These are phyloP conservation scores for Megaceryle alcyon DNA, from an alignment of 2,797 vertebrate species.

Conservation along the genomic window DNA sequence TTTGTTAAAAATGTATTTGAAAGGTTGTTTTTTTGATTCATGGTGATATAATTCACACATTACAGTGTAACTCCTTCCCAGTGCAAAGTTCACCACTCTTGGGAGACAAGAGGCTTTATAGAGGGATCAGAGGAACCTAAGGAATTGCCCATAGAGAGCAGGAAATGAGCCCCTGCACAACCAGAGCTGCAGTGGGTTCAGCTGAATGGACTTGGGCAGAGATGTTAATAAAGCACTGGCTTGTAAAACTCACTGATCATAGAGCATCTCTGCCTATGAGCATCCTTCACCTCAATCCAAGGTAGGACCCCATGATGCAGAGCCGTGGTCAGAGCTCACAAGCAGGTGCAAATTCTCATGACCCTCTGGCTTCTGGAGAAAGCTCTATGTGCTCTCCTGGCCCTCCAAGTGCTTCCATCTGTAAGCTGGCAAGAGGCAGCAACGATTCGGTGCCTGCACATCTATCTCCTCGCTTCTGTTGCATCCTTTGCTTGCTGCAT, in stretches of 20 bases:
- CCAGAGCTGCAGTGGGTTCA: not conserved
- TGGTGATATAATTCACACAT: not conserved
- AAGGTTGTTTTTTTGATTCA: not conserved
- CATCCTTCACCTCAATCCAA: not conserved
- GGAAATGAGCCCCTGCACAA: no score
- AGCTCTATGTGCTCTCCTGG: accelerated
- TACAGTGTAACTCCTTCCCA: not conserved
- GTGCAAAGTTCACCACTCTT: not conserved
- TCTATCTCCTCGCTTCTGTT: not conserved
- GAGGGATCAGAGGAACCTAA: not conserved
- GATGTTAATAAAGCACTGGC: not conserved
- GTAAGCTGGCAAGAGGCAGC: not conserved
- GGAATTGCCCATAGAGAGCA: not conserved
- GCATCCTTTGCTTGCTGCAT: not conserved
- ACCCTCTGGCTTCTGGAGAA: not conserved
- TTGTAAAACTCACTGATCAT: not conserved
- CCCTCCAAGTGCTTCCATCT: accelerated
- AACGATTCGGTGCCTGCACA: accelerated
- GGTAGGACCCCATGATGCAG: not conserved
- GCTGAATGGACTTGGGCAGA: accelerated
- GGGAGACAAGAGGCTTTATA: not conserved
- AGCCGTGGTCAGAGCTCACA: not conserved
- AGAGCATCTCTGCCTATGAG: not conserved
- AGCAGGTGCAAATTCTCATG: not conserved
- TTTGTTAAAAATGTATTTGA: not conserved